Evolutionary conservation across 2,888 invertebrate genomes (phyloP), one percentile per base, ranked within the genome.

Genomic region (Amblyteles armatorius): DNA sequence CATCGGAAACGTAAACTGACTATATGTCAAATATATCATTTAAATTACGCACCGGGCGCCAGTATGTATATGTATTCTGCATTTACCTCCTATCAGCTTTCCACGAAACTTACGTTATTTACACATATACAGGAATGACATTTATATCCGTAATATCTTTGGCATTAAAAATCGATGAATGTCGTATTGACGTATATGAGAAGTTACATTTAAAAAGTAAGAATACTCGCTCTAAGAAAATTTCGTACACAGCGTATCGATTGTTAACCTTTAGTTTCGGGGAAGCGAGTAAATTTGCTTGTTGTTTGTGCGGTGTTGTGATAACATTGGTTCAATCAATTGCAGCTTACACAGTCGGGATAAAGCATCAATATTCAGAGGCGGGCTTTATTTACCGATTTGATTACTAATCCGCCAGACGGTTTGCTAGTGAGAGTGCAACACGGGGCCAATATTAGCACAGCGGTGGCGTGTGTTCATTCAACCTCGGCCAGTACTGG

Each of bases 71-170:
- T 16, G 5, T 19, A 29, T 68, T 48, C 1, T 48, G 16, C 16
- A 16, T 19, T 71, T 69, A n/a, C 16, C 22, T 33, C 16, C 48
- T 22, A 71, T 13, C 16, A 6, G 22, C 3, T 52, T 63, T 22
- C n/a, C 26, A 60, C 11, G 36, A 44, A 73, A 63, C 63, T 71
- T 68, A 57, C 73, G 48, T 73, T 78, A 82, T 84, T 79, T 68
- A 82, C 78, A 79, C 72, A 79, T 79, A 69, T 79, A 82, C 84
- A 85, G 79, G 78, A 85, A 82, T 60, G 73, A 52, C 50, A 11
- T 67, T 55, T 48, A 19, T 68, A 29, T 48, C 40, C 13, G n/a
- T 19, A 50, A 22, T 16, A 36, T 65, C 16, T 79, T 60, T 69
- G 50, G 71, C 63, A 63, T 63, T 71, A 13, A 48, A 68, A 33